Evolutionary conservation across 1,140 invertebrate genomes (phyloP), one percentile per base, ranked within the genome.

Genomic region (Drosophila oshimai): DNA sequence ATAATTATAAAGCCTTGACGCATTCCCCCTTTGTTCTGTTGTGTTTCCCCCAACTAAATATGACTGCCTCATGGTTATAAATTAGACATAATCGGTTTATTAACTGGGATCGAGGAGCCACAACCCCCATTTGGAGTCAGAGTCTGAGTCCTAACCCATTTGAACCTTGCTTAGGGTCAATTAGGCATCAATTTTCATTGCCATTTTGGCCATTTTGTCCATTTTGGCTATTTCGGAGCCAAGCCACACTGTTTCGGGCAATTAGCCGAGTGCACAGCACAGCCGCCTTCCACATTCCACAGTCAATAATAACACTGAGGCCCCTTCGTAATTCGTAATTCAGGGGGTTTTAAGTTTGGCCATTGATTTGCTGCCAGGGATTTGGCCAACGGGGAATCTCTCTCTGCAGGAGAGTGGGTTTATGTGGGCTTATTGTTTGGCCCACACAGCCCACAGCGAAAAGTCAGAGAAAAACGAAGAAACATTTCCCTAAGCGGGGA

Each of bases 151-250:
- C n/a, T n/a, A n/a, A n/a, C n/a, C n/a, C n/a, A n/a, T n/a, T n/a
- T n/a, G n/a, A n/a, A n/a, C n/a, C n/a, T 2, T 22, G 26, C 61
- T 62, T 65, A 9, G 4, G 20, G 33, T n/a, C 57, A 49, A 65
- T 65, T 65, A 65, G 41, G 33, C 61, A 65, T 49, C 7, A 31
- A 39, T 65, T 65, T 65, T 64, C 61, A 65, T 65, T 65, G 57
- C 26, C 54, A 7, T 31, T 65, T 62, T 31, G 61, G 24, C 58
- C 22, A 61, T 60, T 61, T 46, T 17, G 60, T n/a, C 26, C 54
- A 7, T 31, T 65, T 62, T 31, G 61, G 24, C 58, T 17, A 61
- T 60, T 61, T 46, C 13, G 60, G n/a, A n/a, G n/a, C n/a, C n/a
- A 39, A 24, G 49, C 50, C 31, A n/a, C 50, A 24, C 28, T 62